Percentiles rank a stretch among this genome's conserved stretches.
These are phyloP conservation scores for Diceros bicornis DNA, from an alignment of 2,797 vertebrate genomes.

Conservation along the genomic window DNA sequence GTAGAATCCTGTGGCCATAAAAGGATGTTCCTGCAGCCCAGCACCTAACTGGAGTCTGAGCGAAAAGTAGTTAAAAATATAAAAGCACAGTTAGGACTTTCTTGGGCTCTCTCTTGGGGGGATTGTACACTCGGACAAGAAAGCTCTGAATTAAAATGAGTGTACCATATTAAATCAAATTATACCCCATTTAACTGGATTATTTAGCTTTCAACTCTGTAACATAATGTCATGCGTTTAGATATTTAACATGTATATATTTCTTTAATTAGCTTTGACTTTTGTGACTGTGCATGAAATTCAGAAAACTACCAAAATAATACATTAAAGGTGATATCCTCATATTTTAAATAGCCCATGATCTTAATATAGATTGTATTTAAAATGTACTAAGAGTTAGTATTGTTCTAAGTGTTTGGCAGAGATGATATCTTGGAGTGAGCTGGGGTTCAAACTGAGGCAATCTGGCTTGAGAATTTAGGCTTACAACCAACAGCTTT, in stretches of 20 bases:
- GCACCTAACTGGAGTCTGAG: not conserved
- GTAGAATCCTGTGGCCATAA: not conserved
- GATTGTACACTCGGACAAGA: not conserved
- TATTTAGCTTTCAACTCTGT: not conserved
- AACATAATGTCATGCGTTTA: not conserved
- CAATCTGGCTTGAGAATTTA: not conserved
- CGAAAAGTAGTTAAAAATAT: not conserved
- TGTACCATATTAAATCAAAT: not conserved
- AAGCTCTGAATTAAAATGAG: conserved; percentile 16
- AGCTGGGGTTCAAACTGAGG: not conserved
- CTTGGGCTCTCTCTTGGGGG: not conserved
- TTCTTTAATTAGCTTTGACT: conserved; percentile 22
- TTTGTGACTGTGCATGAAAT: not conserved
- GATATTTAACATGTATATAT: not conserved
- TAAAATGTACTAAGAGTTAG: not conserved
- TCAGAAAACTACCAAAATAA: not conserved
- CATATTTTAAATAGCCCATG: not conserved
- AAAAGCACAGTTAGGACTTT: not conserved
- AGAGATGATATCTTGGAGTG: not conserved
- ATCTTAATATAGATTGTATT: not conserved
- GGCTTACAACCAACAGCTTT: not conserved
- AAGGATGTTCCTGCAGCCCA: not conserved
- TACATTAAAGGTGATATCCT: not conserved
- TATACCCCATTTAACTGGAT: not conserved
- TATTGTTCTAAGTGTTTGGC: not conserved